phyloP scores from a whole-genome alignment of 1,140 invertebrate genomes.

The Schlechtendalia chinensis region DNA sequence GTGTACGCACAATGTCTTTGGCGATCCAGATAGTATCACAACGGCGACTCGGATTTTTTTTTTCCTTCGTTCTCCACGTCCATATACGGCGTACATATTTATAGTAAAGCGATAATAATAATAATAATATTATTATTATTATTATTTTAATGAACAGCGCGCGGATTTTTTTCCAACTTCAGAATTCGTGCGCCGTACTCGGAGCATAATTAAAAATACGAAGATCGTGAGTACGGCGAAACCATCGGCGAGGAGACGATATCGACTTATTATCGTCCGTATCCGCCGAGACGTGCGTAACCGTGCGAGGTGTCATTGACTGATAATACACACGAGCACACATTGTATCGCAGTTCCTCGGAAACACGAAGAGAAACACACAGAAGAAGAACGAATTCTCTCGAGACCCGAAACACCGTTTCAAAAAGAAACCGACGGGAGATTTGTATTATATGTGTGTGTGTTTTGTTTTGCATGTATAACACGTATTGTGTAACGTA shows the following conservation, averaged over 20 bases:
- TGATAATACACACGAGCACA: slow-evolving; percentile 18
- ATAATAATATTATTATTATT: too few relatives aligned
- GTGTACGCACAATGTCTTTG: slow-evolving; percentile 6
- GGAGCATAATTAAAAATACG: slow-evolving; percentile 14
- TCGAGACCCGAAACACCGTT: slow-evolving; percentile 8
- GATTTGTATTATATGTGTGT: slow-evolving; percentile 42
- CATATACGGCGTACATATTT: neutral
- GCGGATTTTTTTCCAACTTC: neutral
- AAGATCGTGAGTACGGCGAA: slow-evolving; percentile 14
- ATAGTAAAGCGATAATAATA: neutral
- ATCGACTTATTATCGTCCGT: neutral
- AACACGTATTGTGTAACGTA: slow-evolving; percentile 44
- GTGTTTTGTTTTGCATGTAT: slow-evolving; percentile 44
- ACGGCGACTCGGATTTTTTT: neutral
- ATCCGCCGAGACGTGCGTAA: neutral
- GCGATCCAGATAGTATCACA: slow-evolving; percentile 5
- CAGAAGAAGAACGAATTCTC: slow-evolving; percentile 30
- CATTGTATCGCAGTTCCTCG: neutral
- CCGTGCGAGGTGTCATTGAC: slow-evolving; percentile 40
- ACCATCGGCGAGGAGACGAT: neutral
- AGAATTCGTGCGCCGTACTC: slow-evolving; percentile 6
- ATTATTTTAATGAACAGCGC: neutral
- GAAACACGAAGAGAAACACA: slow-evolving; percentile 20
- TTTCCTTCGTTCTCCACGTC: too few relatives aligned
- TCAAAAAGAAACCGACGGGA: slow-evolving; percentile 44